These are phyloP conservation scores for Pseudomyrmex sp. DNA, from an alignment of 1,140 invertebrate species.

Conservation along the genomic window DNA sequence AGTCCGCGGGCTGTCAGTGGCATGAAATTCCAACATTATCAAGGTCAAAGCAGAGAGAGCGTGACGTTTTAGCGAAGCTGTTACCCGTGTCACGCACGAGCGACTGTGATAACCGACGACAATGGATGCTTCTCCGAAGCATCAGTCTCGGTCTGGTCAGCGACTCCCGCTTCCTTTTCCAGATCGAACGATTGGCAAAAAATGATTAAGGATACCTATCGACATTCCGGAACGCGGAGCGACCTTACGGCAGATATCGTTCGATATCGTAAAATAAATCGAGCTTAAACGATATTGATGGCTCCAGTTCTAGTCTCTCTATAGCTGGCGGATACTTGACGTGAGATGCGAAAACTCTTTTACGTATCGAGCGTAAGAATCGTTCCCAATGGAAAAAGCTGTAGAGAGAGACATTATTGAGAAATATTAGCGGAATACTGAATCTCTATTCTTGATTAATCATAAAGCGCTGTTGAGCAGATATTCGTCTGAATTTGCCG, in stretches of 20 bases:
- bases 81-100: slow-evolving; percentile 70
- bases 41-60: slow-evolving; percentile 69
- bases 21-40: slow-evolving; percentile 70
- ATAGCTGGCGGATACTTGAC: background rate
- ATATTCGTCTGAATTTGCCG: background rate
- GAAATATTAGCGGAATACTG: background rate
- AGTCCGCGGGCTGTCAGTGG: slow-evolving; percentile 41
- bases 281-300: slow-evolving; percentile 58
- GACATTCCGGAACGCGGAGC: slow-evolving; percentile 58
- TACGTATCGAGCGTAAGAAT: background rate
- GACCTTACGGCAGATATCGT: slow-evolving; percentile 50
- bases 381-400: background rate
- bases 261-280: slow-evolving; percentile 69
- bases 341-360: background rate
- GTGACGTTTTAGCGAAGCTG: slow-evolving; percentile 67
- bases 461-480: too few relatives aligned
- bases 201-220: slow-evolving; percentile 66
- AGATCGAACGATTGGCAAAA: slow-evolving; percentile 55
- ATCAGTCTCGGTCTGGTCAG: slow-evolving; percentile 63
- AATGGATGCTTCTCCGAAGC: slow-evolving; percentile 71
- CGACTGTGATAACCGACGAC: slow-evolving; percentile 69
- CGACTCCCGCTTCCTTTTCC: slow-evolving; percentile 52
- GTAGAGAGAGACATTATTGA: background rate
- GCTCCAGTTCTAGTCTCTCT: background rate
- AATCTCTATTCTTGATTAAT: background rate